Base-by-base conservation (phyloP, 2,888 invertebrate species). In the Drosophila neutralis region DNA sequence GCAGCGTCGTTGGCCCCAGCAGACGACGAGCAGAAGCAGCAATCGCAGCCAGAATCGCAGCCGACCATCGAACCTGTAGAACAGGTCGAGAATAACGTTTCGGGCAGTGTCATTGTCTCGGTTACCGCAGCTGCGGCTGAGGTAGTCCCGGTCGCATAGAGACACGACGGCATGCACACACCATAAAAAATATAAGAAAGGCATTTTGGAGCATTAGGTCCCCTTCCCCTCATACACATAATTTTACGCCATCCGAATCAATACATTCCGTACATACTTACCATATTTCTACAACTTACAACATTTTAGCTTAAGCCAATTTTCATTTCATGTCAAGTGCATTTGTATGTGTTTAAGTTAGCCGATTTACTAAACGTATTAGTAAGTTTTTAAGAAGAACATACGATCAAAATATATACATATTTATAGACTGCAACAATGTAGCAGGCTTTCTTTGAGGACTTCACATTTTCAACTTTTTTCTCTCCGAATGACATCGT, bases 71-170 rank as follows among this genome's bases (percentile, higher is more conserved):
- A 92, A 91, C 91, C 90, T 86, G 91, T 85, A 83, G 89, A 90
- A 82, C 91, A 91, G 85, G 91, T 90, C 84, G 90, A 90, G 83
- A 86, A 86, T 80, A 86, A 76, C 76, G 87, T 90, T 88, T 72
- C 85, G 69, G 69, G 74, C 70, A 74, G 83, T 80, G 81, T 80
- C 81, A 82, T 79, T 82, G 90, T 80, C 64, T 72, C 87, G 29
- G 89, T 89, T 48, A 59, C 78, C 40, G 33, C 87, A 45, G 69
- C 80, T 62, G 62, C 68, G 66, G 66, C 68, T 60, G 78, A 74
- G 57, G 67, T 73, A 62, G 74, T 66, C 40, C 82, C 88, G 73
- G 84, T 90, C 71, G 89, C 89, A 78, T 87, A 87, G 60, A 86
- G 54, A 51, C 51, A 36, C 51, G 31, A 10, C 56, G 38, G 53